Base-by-base conservation (phyloP, 2,797 vertebrate genomes). In the Euthynnus affinis region DNA sequence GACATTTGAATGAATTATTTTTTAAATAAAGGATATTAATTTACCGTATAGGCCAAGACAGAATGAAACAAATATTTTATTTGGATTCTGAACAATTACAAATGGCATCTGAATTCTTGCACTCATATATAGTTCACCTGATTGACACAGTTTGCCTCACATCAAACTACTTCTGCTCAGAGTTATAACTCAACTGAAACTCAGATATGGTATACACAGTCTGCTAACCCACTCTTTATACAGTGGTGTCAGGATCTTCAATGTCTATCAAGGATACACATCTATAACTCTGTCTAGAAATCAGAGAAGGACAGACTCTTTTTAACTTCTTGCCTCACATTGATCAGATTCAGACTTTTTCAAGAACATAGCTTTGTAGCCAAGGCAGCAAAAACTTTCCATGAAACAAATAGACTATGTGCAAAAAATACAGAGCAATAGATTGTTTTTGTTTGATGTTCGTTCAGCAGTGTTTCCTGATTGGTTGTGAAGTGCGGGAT, bases 1-100 rank as follows among this genome's bases (percentile, higher is more conserved):
- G 18, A n/a, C 9, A 44, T 77, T 63, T 51, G 7, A 72, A 70
- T 32, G 22, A 9, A 29, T 29, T 68, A 29, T 57, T 66, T 27
- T 67, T 53, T 20, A 20, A 67, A 40, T 27, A 15, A 25, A 55
- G 18, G 37, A 40, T 56, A 20, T 44, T 3, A 44, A 44, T 74
- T 15, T 13, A 46, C 42, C 2, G 3, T 34, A 27, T 9, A 51
- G n/a, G 4, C 14, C 12, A 56, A n/a, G 23, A 48, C 20, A 53
- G 12, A 12, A n/a, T 61, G 8, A 13, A 49, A 37, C 5, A 0
- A 61, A 57, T 15, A 51, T 9, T 25, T 69, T 4, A 61, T 37
- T 67, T 0, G 1, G 2, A 53, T 61, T 25, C 9, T 29, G 9
- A 64, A 57, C 13, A 59, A 9, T 20, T 58, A 18, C 4, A 5